These are phyloP conservation scores for Mirounga angustirostris DNA, from an alignment of 2,113 vertebrate species.

Conservation along the genomic window DNA sequence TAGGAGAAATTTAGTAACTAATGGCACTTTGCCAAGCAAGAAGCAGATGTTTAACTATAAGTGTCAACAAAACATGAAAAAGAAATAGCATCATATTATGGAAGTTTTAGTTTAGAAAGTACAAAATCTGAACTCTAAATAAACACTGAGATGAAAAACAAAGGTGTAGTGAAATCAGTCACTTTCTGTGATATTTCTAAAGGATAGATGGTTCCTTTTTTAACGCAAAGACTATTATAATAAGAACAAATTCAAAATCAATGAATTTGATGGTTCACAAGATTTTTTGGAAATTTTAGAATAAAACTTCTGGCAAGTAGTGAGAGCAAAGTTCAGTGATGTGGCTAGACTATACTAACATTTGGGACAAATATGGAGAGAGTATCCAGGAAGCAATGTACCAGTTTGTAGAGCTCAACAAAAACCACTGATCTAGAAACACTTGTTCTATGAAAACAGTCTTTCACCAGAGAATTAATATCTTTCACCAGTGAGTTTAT, in stretches of 20 bases:
- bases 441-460: not conserved
- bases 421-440: conserved; percentile 29
- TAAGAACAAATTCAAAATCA: not conserved
- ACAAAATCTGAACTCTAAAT: conserved; percentile 49
- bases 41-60: conserved; percentile 78
- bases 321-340: not conserved
- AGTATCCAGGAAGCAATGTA: not conserved
- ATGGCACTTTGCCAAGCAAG: conserved; percentile 55
- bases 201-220: not conserved
- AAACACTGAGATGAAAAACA: conserved; percentile 21
- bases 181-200: not conserved
- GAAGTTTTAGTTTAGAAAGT: conserved; percentile 70
- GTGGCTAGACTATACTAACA: not conserved
- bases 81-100: conserved; percentile 46
- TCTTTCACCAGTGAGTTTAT: not conserved
- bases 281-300: not conserved
- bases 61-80: conserved; percentile 70
- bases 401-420: not conserved
- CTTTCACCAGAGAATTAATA: not conserved
- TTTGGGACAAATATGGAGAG: not conserved
- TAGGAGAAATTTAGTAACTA: conserved; percentile 30
- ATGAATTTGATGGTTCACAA: not conserved
- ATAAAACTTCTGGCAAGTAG: not conserved
- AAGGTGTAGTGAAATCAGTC: conserved; percentile 3
- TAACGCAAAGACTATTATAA: not conserved